A percentile compares a stretch with the other conserved stretches of the same genome.
phyloP scores from a whole-genome alignment of 2,113 vertebrate species.

The Nyctereutes procyonoides region DNA sequence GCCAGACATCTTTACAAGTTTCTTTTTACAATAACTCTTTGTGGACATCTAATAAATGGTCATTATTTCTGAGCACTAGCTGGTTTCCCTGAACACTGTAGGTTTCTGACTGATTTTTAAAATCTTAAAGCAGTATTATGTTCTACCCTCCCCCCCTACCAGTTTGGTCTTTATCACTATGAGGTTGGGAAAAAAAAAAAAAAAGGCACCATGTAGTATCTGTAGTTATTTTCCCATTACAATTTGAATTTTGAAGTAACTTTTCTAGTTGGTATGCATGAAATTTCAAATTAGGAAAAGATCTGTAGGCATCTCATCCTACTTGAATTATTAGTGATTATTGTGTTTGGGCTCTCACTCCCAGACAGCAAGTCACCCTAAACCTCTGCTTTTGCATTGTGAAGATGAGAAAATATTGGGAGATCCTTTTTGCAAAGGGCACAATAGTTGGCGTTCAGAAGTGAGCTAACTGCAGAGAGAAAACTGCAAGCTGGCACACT shows the following conservation, averaged over 20 bases:
- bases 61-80: slow-evolving; percentile 57
- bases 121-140: neutral
- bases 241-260: slow-evolving; percentile 19
- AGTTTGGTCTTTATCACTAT: slow-evolving; percentile 27
- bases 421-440: slow-evolving; percentile 50
- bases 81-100: slow-evolving; percentile 48
- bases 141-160: neutral
- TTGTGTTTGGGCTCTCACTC: neutral
- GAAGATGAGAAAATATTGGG: slow-evolving; percentile 37
- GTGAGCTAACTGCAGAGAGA: slow-evolving; percentile 48
- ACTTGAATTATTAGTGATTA: neutral
- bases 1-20: slow-evolving; percentile 57
- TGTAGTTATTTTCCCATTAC: neutral
- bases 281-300: neutral
- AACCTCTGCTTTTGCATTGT: neutral
- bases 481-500: slow-evolving; percentile 75
- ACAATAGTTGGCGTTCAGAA: slow-evolving; percentile 35
- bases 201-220: neutral
- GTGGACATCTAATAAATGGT: slow-evolving; percentile 33
- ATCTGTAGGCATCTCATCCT: neutral
- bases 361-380: neutral
- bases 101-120: slow-evolving; percentile 31
- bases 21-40: slow-evolving; percentile 52
- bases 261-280: neutral
- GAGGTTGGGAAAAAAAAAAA: neutral